phyloP scores from a whole-genome alignment of 2,113 vertebrate species.

The Halcyon malimbica region DNA sequence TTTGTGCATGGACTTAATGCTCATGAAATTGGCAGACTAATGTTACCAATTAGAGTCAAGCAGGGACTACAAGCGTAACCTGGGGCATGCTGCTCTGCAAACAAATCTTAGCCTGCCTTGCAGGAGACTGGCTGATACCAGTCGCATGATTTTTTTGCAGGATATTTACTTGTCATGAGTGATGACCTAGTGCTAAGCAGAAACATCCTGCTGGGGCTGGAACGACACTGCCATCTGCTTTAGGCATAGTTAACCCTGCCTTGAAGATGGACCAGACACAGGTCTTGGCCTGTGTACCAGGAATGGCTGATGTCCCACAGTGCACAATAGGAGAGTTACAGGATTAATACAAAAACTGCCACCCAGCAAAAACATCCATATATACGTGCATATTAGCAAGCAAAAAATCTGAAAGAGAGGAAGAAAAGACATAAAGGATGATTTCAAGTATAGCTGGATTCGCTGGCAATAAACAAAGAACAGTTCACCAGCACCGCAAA shows the following conservation, averaged over 20 bases:
- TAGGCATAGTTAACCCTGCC: not conserved
- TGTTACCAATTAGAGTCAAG: constrained; percentile 56
- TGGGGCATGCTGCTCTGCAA: constrained; percentile 30
- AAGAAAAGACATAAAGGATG: not conserved
- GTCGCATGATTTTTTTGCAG: constrained; percentile 14
- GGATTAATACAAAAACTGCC: not conserved
- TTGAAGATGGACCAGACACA: not conserved
- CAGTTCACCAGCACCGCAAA: not conserved
- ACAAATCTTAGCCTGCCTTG: constrained; percentile 46
- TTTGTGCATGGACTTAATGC: constrained; percentile 35
- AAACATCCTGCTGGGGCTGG: not conserved
- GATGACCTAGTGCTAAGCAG: not conserved
- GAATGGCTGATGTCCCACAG: not conserved
- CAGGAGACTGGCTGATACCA: not conserved
- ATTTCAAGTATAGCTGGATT: not conserved
- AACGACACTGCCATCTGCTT: constrained; percentile 22
- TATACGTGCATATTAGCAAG: not conserved
- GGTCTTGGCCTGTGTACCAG: not conserved
- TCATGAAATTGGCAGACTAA: constrained; percentile 56
- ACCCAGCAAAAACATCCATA: not conserved
- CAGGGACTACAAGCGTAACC: constrained; percentile 30
- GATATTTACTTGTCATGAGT: constrained; percentile 8
- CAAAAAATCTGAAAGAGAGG: not conserved
- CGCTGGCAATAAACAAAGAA: not conserved
- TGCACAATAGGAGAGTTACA: not conserved